Evolutionary conservation across 2,888 invertebrate species (phyloP).

Genomic region (Meandrusa payeni): DNA sequence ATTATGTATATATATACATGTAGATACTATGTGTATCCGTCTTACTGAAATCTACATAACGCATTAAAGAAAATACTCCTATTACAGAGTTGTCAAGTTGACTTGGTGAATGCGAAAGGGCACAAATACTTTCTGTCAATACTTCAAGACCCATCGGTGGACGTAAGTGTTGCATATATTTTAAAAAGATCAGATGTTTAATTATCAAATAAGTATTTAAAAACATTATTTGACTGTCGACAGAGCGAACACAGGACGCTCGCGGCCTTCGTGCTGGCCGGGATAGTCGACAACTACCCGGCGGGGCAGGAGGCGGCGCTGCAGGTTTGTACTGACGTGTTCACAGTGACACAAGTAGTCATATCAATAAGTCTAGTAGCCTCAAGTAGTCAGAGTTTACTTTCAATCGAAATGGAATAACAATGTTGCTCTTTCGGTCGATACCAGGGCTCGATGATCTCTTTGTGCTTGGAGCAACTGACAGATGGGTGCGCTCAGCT

Average conservation of each 20-base stretch:
- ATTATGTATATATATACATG: too few species aligned
- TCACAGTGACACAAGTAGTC: too few species aligned
- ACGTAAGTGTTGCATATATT: conserved; percentile 87
- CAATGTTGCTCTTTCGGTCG: neutral
- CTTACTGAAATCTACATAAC: too few species aligned
- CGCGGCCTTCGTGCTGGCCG: conserved; percentile 96
- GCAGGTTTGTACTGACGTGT: conserved; percentile 59
- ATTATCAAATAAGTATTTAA: too few species aligned
- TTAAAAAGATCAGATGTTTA: neutral
- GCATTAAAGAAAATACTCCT: neutral
- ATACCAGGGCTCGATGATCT: conserved; percentile 91
- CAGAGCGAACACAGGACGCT: conserved; percentile 93
- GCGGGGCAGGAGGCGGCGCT: conserved; percentile 95
- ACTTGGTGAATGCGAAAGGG: conserved; percentile 95
- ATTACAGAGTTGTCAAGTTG: conserved; percentile 94
- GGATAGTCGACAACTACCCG: conserved; percentile 94
- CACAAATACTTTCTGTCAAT: conserved; percentile 97
- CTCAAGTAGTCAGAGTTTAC: too few species aligned
- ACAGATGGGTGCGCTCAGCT: conserved; percentile 85
- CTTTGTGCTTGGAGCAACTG: conserved; percentile 95
- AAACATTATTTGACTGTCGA: conserved; percentile 22
- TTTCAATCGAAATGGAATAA: too few species aligned
- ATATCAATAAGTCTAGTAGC: too few species aligned
- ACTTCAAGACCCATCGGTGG: conserved; percentile 91
- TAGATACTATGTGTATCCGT: too few species aligned